Base-by-base conservation (phyloP, 2,113 vertebrate genomes). In the Corythoichthys intestinalis region DNA sequence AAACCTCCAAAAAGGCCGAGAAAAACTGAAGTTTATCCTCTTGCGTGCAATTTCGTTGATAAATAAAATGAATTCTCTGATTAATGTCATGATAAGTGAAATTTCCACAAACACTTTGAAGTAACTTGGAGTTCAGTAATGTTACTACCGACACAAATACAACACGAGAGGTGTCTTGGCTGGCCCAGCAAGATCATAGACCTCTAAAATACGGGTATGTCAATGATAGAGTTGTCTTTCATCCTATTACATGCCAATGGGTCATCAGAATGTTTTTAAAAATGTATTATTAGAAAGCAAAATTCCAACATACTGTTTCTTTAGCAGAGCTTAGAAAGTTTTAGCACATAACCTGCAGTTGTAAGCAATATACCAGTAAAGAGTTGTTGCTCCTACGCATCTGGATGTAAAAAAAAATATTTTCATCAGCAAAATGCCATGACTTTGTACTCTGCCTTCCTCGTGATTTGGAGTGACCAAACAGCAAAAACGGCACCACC, bases 391-490 rank as follows among this genome's bases (percentile, higher is more conserved):
- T 54, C 58, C 47, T 66, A 39, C 52, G 17, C 35, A 46, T 44
- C 64, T 67, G 44, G 35, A 57, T 78, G 65, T 7, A 66, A 68
- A 28, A 28, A 28, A 28, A 72, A 59, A 65, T 70, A 56, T 66
- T 75, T 47, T 65, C 35, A n/a, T 66, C 73, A 52, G 50, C 56
- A 71, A 37, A 72, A 58, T 77, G 58, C 71, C 50, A 0, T 72
- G 54, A 71, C 58, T 71, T 73, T 69, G 65, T 64, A 46, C 62
- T 41, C 67, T 37, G 4, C 4, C 2, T 74, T 56, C 39, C 62
- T 68, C 37, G 50, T 28, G 28, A 63, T 65, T 14, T 58, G 48
- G 28, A 60, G 54, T 56, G 47, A 58, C 14, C 38, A 34, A 44
- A 64, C 1, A 53, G 35, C 15, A 14, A 65, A 69, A 68, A 59